Conservation (phyloP, 2,797 vertebrate genomes). For the Okamejei kenojei region DNA sequence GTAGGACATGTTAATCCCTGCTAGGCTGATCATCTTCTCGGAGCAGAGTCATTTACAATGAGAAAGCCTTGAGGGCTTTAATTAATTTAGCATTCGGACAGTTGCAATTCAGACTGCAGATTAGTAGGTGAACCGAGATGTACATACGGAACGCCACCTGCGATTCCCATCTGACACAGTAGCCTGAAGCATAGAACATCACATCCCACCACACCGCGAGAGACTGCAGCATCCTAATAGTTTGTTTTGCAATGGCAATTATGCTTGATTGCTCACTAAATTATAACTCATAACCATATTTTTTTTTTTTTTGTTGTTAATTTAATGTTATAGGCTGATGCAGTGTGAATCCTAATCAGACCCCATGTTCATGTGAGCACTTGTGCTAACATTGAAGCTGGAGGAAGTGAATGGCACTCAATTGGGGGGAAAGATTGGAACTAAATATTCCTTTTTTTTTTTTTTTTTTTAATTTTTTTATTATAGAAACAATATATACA, state of each 20-base stretch:
- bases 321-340: constrained; percentile 23
- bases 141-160: background rate
- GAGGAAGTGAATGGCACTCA: background rate
- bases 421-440: background rate
- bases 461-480: too few relatives aligned
- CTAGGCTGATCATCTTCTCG: background rate
- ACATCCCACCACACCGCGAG: background rate
- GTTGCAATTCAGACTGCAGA: background rate
- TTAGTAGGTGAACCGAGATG: background rate
- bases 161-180: background rate
- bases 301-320: background rate
- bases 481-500: too few relatives aligned
- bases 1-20: background rate
- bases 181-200: background rate
- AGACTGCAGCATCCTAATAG: background rate
- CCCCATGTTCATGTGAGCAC: background rate
- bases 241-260: constrained; percentile 28
- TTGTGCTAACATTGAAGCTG: background rate
- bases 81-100: constrained; percentile 2
- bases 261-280: constrained; percentile 30
- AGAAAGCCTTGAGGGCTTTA: background rate
- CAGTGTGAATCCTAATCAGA: background rate
- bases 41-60: background rate
- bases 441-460: too few relatives aligned
- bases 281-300: constrained; percentile 24